Evolutionary conservation across 2,888 invertebrate genomes (phyloP).

Genomic region (Xestobium rufovillosum): DNA sequence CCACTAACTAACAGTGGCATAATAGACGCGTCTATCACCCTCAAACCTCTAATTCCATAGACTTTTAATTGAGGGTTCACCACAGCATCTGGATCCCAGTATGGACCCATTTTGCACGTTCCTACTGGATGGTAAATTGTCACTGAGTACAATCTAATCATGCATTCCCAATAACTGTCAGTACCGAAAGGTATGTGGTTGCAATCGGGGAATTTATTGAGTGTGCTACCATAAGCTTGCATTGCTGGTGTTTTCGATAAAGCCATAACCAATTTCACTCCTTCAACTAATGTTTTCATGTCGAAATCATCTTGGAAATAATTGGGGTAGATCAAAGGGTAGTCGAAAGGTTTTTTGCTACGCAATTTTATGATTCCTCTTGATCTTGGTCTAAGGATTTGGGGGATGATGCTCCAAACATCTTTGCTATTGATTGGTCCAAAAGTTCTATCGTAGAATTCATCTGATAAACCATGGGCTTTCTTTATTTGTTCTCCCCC

Average conservation of each 20-base stretch:
- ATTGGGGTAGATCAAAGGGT: conserved; percentile 87
- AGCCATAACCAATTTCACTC: conserved; percentile 75
- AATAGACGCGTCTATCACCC: conserved; percentile 79
- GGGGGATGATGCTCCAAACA: conserved; percentile 77
- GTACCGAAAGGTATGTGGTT: conserved; percentile 57
- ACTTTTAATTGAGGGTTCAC: conserved; percentile 74
- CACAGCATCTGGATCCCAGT: conserved; percentile 76
- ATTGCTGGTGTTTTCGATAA: conserved; percentile 75
- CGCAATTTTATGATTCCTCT: conserved; percentile 73
- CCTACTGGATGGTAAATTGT: conserved; percentile 80
- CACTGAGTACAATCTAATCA: conserved; percentile 73
- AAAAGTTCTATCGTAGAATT: conserved; percentile 68
- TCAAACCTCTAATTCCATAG: conserved; percentile 68
- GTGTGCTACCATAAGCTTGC: conserved; percentile 60
- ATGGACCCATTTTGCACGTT: conserved; percentile 85
- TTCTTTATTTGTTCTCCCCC: conserved; percentile 75
- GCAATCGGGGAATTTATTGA: conserved; percentile 76
- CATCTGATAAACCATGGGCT: conserved; percentile 67
- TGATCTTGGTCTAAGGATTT: conserved; percentile 77
- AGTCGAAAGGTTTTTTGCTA: conserved; percentile 77
- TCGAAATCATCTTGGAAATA: conserved; percentile 79
- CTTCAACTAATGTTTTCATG: conserved; percentile 71
- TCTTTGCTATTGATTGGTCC: conserved; percentile 68
- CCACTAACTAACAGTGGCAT: conserved; percentile 82
- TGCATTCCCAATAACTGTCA: conserved; percentile 80